These are phyloP conservation scores for Diachasma alloeum DNA, from an alignment of 1,140 invertebrate species.

Conservation along the genomic window DNA sequence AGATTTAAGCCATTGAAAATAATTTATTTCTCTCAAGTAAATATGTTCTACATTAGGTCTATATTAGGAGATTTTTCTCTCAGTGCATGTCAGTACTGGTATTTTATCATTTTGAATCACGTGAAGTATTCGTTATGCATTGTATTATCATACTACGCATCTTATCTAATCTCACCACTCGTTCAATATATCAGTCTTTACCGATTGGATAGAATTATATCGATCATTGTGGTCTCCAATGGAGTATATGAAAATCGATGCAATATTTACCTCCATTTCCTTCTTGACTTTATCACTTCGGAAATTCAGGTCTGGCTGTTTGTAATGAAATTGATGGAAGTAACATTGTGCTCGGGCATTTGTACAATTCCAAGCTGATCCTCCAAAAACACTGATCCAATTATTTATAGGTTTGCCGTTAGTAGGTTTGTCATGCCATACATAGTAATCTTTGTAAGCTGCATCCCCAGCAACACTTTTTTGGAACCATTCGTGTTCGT, in stretches of 20 bases:
- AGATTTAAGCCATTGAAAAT: too few species aligned
- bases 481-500: slow-evolving; percentile 77
- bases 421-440: slow-evolving; percentile 70
- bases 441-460: slow-evolving; percentile 75
- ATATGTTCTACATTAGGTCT: too few species aligned
- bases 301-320: slow-evolving; percentile 74
- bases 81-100: too few species aligned
- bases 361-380: slow-evolving; percentile 64
- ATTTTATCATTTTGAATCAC: too few species aligned
- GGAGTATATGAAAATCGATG: too few species aligned
- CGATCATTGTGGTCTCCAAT: background rate
- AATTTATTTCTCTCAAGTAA: too few species aligned
- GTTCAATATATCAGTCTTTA: too few species aligned
- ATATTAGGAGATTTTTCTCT: too few species aligned
- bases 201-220: background rate
- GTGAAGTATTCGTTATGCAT: too few species aligned
- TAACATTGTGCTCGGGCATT: slow-evolving; percentile 60
- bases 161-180: too few species aligned
- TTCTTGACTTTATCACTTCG: slow-evolving; percentile 65
- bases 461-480: slow-evolving; percentile 65
- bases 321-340: slow-evolving; percentile 66
- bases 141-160: background rate
- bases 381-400: slow-evolving; percentile 68
- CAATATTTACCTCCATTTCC: slow-evolving; percentile 63
- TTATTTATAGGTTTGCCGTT: slow-evolving; percentile 65